Percentiles rank a stretch among this genome's conserved stretches.
These are phyloP conservation scores for Paratilapia polleni DNA, from an alignment of 2,113 vertebrate genomes.

Conservation along the genomic window DNA sequence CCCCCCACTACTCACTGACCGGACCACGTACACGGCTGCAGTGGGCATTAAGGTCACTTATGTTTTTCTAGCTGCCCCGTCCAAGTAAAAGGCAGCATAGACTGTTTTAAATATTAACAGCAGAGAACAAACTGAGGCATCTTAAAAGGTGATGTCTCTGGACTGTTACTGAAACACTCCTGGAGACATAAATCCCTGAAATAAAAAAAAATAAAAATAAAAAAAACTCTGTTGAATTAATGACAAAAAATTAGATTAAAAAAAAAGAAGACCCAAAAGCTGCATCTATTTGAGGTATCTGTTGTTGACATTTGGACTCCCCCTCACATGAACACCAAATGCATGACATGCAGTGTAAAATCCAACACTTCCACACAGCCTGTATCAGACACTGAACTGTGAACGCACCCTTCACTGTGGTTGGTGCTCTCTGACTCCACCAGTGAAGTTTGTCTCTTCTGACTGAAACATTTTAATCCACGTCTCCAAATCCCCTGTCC, in stretches of 20 bases:
- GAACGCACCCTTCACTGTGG: not conserved
- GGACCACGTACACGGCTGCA: not conserved
- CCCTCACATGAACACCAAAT: constrained; percentile 3
- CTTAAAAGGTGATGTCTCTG: constrained; percentile 15
- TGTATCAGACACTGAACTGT: constrained; percentile 1
- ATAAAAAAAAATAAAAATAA: constrained; percentile 16
- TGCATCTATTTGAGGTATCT: constrained; percentile 71
- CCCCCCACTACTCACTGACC: constrained; percentile 32
- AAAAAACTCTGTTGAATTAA: not conserved
- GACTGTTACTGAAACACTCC: constrained; percentile 22
- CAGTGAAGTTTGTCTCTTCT: not conserved
- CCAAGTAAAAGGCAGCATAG: constrained; percentile 15
- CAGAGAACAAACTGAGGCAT: constrained; percentile 31
- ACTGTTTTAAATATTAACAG: not conserved
- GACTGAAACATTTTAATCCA: not conserved
- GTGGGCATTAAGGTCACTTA: constrained; percentile 48
- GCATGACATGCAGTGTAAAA: constrained; percentile 1
- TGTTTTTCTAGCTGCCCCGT: constrained; percentile 40
- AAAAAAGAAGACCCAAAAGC: constrained; percentile 30
- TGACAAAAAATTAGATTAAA: constrained; percentile 1
- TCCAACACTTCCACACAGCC: not conserved
- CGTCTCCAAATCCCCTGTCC: not conserved
- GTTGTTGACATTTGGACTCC: constrained; percentile 54
- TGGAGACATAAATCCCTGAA: constrained; percentile 27
- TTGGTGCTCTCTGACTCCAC: not conserved